Conservation (phyloP, 2,113 vertebrate species). For the Vulpes vulpes region DNA sequence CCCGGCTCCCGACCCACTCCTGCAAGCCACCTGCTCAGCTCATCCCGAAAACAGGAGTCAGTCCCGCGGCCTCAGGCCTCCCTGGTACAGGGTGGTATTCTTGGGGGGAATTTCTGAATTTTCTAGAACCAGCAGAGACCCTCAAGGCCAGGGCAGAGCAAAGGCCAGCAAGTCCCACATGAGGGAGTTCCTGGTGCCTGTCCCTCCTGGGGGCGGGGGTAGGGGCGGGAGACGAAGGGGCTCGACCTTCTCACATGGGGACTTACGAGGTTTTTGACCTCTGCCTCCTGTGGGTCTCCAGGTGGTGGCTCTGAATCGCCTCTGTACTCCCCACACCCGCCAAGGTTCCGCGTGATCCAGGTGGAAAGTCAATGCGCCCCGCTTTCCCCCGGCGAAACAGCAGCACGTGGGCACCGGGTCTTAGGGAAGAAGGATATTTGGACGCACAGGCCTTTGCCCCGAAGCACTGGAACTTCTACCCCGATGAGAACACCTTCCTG, state of each 20-base stretch:
- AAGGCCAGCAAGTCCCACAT: neutral
- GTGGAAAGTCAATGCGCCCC: constrained; percentile 88
- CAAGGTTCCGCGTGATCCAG: constrained; percentile 94
- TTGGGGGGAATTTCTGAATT: neutral
- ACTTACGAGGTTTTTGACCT: neutral
- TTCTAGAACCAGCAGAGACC: neutral
- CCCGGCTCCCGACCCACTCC: constrained; percentile 93
- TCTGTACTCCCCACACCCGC: constrained; percentile 93
- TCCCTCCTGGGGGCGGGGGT: no score
- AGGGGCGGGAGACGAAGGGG: accelerated
- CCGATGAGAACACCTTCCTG: neutral
- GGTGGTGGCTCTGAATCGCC: constrained; percentile 95
- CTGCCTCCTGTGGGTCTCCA: constrained; percentile 71
- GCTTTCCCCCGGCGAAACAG: neutral
- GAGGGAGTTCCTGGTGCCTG: neutral
- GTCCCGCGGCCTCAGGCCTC: neutral
- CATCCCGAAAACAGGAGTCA: constrained; percentile 93
- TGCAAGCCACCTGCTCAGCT: constrained; percentile 90
- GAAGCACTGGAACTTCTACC: neutral
- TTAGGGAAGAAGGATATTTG: neutral
- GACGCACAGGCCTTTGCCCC: neutral
- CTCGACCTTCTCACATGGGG: neutral
- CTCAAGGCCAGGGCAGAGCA: neutral
- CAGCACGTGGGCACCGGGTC: neutral
- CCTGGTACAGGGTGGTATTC: neutral